Percentiles rank a stretch among this genome's conserved stretches.
Conservation (phyloP, 2,797 vertebrate genomes). For the Semotilus atromaculatus region DNA sequence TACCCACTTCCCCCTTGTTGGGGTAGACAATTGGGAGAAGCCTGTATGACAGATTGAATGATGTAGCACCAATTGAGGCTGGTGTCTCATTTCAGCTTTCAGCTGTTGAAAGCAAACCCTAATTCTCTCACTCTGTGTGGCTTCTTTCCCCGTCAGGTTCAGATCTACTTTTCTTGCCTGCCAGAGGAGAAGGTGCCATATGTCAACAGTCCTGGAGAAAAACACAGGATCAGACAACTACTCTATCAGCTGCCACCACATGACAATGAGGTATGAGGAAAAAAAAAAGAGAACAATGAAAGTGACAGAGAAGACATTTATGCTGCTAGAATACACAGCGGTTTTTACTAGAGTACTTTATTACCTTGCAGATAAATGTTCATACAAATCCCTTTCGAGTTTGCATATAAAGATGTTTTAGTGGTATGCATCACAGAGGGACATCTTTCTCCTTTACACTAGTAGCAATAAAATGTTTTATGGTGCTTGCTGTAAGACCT, state of each 20-base stretch:
- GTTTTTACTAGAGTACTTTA: slow-evolving; percentile 5
- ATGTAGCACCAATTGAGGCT: slow-evolving; percentile 39
- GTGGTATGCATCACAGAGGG: not conserved
- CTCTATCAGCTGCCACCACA: slow-evolving; percentile 96
- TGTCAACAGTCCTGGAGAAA: slow-evolving; percentile 94
- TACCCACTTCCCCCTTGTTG: slow-evolving; percentile 34
- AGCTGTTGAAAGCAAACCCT: slow-evolving; percentile 50
- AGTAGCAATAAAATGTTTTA: slow-evolving; percentile 67
- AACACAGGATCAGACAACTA: slow-evolving; percentile 93
- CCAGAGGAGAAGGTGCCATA: slow-evolving; percentile 97
- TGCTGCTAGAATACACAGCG: not conserved
- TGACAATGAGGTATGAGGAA: slow-evolving; percentile 51
- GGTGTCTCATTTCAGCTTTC: slow-evolving; percentile 44
- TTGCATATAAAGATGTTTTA: slow-evolving; percentile 40
- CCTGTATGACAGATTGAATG: slow-evolving; percentile 45
- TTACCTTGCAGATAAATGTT: not conserved
- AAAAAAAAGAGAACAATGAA: not conserved
- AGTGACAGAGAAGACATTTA: slow-evolving; percentile 4
- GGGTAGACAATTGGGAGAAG: slow-evolving; percentile 43
- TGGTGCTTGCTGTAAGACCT: slow-evolving; percentile 70
- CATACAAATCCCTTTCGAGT: slow-evolving; percentile 6
- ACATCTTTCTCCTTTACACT: slow-evolving; percentile 17
- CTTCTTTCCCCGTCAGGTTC: slow-evolving; percentile 80
- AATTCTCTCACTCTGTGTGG: slow-evolving; percentile 24
- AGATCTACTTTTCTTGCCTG: slow-evolving; percentile 95